Percentiles rank a stretch among this genome's conserved stretches.
phyloP scores from a whole-genome alignment of 1,140 invertebrate species.

The Dendroctonus valens region DNA sequence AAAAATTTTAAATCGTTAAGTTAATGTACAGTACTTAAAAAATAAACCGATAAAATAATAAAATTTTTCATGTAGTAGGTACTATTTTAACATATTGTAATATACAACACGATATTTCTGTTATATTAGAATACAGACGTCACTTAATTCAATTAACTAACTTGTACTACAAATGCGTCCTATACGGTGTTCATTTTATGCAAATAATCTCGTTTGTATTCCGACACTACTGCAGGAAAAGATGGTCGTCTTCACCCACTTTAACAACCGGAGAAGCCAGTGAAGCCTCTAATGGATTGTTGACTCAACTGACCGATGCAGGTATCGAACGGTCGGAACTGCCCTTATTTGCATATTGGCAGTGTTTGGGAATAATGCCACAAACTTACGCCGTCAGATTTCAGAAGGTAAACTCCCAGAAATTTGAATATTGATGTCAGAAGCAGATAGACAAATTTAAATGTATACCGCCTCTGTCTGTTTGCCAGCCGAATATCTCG shows the following conservation, averaged over 20 bases:
- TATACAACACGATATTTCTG: too few relatives aligned
- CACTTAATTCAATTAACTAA: too few relatives aligned
- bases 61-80: too few relatives aligned
- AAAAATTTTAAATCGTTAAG: too few relatives aligned
- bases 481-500: too few relatives aligned
- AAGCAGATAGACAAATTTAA: constrained; percentile 30
- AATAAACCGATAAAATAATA: too few relatives aligned
- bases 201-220: background rate
- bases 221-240: background rate
- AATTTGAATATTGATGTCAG: constrained; percentile 48
- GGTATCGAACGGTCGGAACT: constrained; percentile 43
- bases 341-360: constrained; percentile 46
- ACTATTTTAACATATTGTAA: too few relatives aligned
- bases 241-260: constrained; percentile 10
- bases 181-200: too few relatives aligned
- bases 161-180: too few relatives aligned
- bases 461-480: background rate
- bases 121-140: too few relatives aligned
- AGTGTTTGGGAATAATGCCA: constrained; percentile 45
- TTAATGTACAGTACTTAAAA: too few relatives aligned
- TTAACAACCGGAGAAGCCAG: constrained; percentile 18
- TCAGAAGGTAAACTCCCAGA: constrained; percentile 44
- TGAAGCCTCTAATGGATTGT: constrained; percentile 48
- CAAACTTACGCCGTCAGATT: constrained; percentile 45
- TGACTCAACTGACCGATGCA: constrained; percentile 50